Evolutionary conservation across 2,113 vertebrate species (phyloP).

Genomic region (Labrus mixtus): DNA sequence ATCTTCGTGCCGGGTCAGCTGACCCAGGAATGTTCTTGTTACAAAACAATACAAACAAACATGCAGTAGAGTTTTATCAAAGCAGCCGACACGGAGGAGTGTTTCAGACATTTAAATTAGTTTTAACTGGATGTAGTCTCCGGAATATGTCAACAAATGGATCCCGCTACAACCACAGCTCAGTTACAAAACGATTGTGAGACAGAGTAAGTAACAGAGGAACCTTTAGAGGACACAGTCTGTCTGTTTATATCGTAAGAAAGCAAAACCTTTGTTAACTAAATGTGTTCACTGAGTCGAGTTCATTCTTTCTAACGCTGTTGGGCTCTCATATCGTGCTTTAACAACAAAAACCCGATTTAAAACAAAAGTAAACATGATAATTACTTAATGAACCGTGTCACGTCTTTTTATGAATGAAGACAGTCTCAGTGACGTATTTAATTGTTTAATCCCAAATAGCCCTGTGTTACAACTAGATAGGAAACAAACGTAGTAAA

Average conservation of each 20-base stretch:
- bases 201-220: constrained; percentile 76
- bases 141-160: constrained; percentile 55
- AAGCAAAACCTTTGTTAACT: background rate
- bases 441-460: too few relatives aligned
- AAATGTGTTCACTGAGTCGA: fast-evolving
- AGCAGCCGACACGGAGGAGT: background rate
- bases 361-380: background rate
- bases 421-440: too few relatives aligned
- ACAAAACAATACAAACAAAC: constrained; percentile 67
- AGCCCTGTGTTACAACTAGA: too few relatives aligned
- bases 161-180: constrained; percentile 42
- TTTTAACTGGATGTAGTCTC: background rate
- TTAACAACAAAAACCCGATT: background rate
- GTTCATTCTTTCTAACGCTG: background rate
- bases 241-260: background rate
- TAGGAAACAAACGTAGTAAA: too few relatives aligned
- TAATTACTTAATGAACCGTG: too few relatives aligned
- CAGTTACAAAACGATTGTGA: constrained; percentile 78
- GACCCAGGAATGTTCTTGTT: constrained; percentile 57
- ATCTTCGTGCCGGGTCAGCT: constrained; percentile 62
- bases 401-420: too few relatives aligned
- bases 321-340: background rate
- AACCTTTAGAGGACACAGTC: background rate
- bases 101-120: too few relatives aligned
- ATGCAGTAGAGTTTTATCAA: background rate